These are phyloP conservation scores for Cheilosia vulpina DNA, from an alignment of 2,888 invertebrate species.

Conservation along the genomic window DNA sequence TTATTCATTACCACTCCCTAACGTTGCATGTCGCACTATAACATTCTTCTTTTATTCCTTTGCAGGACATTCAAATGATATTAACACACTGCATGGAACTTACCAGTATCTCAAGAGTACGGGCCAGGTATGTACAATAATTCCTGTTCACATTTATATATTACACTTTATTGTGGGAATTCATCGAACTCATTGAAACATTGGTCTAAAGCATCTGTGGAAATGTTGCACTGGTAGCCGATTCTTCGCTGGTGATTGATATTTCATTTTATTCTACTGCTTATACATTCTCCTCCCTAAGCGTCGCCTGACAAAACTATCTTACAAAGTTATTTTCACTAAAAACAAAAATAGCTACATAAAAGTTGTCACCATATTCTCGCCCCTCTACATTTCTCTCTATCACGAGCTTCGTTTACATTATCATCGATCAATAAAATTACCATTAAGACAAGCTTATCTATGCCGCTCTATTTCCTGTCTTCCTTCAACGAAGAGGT, in stretches of 20 bases:
- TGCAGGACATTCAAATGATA: constrained; percentile 80
- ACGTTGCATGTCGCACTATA: background rate
- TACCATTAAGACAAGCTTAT: constrained; percentile 34
- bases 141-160: constrained; percentile 66
- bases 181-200: constrained; percentile 65
- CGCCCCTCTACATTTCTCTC: constrained; percentile 14
- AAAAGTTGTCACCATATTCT: constrained; percentile 21
- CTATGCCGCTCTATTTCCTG: constrained; percentile 24
- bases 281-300: constrained; percentile 35
- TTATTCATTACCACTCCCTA: no score
- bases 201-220: constrained; percentile 76
- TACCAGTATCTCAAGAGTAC: constrained; percentile 86
- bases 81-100: constrained; percentile 82
- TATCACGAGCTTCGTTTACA: constrained; percentile 1
- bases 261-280: constrained; percentile 76
- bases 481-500: constrained; percentile 1
- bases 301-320: constrained; percentile 32
- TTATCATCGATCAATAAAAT: constrained; percentile 30
- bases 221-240: constrained; percentile 79
- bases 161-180: constrained; percentile 74
- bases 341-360: background rate
- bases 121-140: constrained; percentile 85
- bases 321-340: constrained; percentile 20
- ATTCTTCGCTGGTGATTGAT: constrained; percentile 81
- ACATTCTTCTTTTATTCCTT: constrained; percentile 28